Conservation (phyloP, 1,140 invertebrate genomes). For the Eurytemora carolleeae region DNA sequence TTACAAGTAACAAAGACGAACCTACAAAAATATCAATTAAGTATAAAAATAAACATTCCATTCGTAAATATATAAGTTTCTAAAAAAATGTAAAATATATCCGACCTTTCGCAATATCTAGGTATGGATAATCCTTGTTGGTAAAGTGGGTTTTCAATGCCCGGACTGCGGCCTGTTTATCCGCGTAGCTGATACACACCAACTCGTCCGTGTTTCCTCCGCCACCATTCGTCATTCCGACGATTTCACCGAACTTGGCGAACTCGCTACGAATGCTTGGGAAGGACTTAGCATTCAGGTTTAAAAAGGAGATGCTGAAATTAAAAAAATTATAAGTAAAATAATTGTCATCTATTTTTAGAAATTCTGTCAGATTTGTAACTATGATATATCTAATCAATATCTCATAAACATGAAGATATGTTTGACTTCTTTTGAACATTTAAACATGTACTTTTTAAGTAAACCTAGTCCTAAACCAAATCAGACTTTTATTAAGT, state of each 20-base stretch:
- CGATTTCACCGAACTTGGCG: constrained; percentile 13
- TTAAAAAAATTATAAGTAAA: too few relatives aligned
- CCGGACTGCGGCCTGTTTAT: constrained; percentile 2
- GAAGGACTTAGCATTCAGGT: constrained; percentile 7
- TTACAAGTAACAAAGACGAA: constrained; percentile 12
- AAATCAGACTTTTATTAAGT: too few relatives aligned
- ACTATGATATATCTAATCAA: too few relatives aligned
- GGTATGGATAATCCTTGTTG: constrained; percentile 14
- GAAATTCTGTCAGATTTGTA: too few relatives aligned
- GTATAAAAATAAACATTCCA: neutral
- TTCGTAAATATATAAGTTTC: neutral
- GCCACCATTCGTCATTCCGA: constrained; percentile 7
- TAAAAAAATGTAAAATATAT: neutral
- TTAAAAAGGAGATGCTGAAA: constrained; percentile 13
- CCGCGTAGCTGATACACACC: constrained; percentile 4
- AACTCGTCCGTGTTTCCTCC: constrained; percentile 13
- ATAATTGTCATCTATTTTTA: too few relatives aligned
- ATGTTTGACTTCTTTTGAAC: too few relatives aligned
- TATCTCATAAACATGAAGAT: too few relatives aligned
- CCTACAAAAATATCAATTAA: neutral
- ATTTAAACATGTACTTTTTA: too few relatives aligned
- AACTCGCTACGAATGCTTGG: constrained; percentile 9
- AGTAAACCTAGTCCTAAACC: too few relatives aligned
- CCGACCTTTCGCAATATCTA: constrained; percentile 15
- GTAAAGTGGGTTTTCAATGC: constrained; percentile 14